A percentile compares a stretch with the other conserved stretches of the same genome.
These are phyloP conservation scores for Onychomys leucogaster DNA, from an alignment of 2,797 vertebrate species.

Conservation along the genomic window DNA sequence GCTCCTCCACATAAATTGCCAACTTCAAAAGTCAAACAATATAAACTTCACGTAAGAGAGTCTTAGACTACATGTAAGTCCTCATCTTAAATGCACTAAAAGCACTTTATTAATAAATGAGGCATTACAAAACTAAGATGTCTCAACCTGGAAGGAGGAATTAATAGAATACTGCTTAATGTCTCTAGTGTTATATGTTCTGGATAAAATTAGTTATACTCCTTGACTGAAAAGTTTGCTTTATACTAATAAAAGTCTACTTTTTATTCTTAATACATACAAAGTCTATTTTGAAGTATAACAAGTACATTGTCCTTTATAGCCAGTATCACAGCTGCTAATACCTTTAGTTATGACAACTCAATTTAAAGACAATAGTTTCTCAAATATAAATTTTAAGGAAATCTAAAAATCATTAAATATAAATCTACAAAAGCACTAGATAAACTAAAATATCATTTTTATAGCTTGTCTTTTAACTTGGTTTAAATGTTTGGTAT, in stretches of 20 bases:
- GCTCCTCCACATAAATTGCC: not conserved
- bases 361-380: not conserved
- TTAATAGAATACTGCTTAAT: not conserved
- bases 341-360: not conserved
- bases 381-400: not conserved
- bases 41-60: not conserved
- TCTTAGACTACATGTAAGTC: not conserved
- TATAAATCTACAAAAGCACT: not conserved
- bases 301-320: not conserved
- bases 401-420: not conserved
- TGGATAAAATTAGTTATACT: constrained; percentile 12
- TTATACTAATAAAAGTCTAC: not conserved
- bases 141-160: not conserved
- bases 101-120: not conserved
- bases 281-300: not conserved
- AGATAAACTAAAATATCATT: constrained; percentile 34
- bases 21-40: constrained; percentile 29
- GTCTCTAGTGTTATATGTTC: not conserved
- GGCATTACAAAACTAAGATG: not conserved
- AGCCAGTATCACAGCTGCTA: not conserved
- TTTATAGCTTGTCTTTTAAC: not conserved
- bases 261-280: not conserved
- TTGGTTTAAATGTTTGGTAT: constrained; percentile 19
- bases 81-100: not conserved
- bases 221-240: not conserved